A percentile compares a stretch with the other conserved stretches of the same genome.
Evolutionary conservation across 2,888 invertebrate genomes (phyloP).

Genomic region (Mesoligia furuncula): DNA sequence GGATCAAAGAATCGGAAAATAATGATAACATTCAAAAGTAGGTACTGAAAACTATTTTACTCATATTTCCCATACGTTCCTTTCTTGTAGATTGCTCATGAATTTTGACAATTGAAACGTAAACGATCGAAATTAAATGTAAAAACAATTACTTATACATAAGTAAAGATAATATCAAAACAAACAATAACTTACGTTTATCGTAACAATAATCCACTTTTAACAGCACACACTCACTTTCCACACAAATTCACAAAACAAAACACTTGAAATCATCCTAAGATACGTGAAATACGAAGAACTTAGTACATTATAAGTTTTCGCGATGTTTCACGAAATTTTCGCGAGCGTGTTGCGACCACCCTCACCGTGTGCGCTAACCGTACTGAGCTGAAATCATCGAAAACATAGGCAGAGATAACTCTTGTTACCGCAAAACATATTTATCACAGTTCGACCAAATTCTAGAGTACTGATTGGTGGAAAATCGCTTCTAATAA

Average conservation of each 20-base stretch:
- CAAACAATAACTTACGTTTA: constrained; percentile 50
- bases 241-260: constrained; percentile 54
- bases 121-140: constrained; percentile 10
- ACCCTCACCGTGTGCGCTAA: constrained; percentile 17
- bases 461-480: constrained; percentile 35
- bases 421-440: constrained; percentile 48
- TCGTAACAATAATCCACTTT: constrained; percentile 55
- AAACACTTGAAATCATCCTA: constrained; percentile 46
- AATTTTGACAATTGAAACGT: not conserved
- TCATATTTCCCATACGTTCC: not conserved
- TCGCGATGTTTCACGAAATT: constrained; percentile 59
- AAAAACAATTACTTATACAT: constrained; percentile 19
- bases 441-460: constrained; percentile 38
- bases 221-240: constrained; percentile 45
- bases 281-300: constrained; percentile 2
- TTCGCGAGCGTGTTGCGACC: constrained; percentile 43
- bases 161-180: constrained; percentile 32
- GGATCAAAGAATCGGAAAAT: not conserved
- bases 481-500: not conserved
- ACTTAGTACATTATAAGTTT: constrained; percentile 48
- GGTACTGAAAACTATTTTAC: not conserved
- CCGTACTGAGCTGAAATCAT: constrained; percentile 51
- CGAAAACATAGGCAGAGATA: constrained; percentile 56
- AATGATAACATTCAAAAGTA: not conserved
- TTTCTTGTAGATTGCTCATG: not conserved